A percentile compares a stretch with the other conserved stretches of the same genome.
Evolutionary conservation across 2,888 invertebrate genomes (phyloP).

Genomic region (Caenorhabditis imperialis): DNA sequence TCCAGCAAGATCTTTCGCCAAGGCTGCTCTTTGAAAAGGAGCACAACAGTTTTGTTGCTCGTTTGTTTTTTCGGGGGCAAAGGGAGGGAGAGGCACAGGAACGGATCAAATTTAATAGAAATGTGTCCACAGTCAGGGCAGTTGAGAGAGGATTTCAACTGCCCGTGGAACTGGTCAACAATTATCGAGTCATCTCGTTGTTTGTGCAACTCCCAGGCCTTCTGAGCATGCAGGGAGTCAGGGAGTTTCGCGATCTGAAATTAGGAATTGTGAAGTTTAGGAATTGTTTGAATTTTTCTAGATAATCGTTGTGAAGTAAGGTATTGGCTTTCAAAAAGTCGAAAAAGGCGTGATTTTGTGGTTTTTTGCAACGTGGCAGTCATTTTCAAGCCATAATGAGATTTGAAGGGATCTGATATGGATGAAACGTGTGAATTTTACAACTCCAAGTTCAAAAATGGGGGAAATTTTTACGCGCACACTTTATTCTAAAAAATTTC

Average conservation of each 20-base stretch:
- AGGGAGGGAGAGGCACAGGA: constrained; percentile 82
- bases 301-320: no score
- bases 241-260: constrained; percentile 53
- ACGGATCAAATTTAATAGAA: constrained; percentile 83
- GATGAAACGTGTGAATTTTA: no score
- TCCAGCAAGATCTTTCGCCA: constrained; percentile 70
- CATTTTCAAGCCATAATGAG: no score
- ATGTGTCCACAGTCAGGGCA: constrained; percentile 81
- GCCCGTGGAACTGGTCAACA: constrained; percentile 82
- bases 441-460: no score
- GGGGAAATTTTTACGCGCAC: no score
- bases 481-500: no score
- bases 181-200: constrained; percentile 82
- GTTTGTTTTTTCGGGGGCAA: constrained; percentile 80
- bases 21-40: constrained; percentile 77
- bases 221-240: constrained; percentile 79
- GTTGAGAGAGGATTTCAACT: constrained; percentile 82
- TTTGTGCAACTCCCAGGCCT: constrained; percentile 81
- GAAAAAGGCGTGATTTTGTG: no score
- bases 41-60: constrained; percentile 79
- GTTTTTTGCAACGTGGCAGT: no score
- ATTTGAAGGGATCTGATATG: no score
- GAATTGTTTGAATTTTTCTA: no score
- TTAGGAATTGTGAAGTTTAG: no score
- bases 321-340: no score